phyloP scores from a whole-genome alignment of 37 sponge, comb jelly and placozoan genomes.

The Crambe crambe region DNA sequence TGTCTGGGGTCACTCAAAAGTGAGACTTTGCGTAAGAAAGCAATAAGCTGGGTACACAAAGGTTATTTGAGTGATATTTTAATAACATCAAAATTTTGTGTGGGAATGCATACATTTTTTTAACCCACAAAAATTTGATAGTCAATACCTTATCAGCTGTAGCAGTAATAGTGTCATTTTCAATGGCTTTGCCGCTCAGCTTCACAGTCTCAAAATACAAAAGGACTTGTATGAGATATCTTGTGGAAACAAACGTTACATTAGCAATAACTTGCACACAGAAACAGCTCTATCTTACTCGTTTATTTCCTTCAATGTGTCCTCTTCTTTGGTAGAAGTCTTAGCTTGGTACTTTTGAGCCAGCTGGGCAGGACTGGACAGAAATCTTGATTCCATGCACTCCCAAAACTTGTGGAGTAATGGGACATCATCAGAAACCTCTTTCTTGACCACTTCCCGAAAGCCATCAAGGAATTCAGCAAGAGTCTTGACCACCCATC shows the following conservation, averaged over 20 bases:
- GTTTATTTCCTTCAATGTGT: background rate
- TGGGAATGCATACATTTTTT: background rate
- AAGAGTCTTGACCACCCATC: background rate
- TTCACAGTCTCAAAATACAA: slow-evolving; percentile 29
- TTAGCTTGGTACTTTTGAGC: too few relatives aligned
- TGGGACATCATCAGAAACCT: background rate
- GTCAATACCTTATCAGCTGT: background rate
- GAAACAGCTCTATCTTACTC: background rate
- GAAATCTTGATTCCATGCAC: background rate
- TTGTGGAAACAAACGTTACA: background rate
- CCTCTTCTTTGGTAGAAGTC: too few relatives aligned
- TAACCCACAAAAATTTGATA: background rate
- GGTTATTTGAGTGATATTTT: background rate
- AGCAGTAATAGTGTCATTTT: background rate
- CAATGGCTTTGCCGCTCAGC: background rate
- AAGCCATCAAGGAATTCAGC: background rate
- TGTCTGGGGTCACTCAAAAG: slow-evolving; percentile 29
- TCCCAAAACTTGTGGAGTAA: background rate
- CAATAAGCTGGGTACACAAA: slow-evolving; percentile 25
- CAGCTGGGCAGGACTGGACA: slow-evolving; percentile 7
- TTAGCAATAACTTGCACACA: background rate
- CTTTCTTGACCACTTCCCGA: background rate
- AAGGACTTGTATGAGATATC: slow-evolving; percentile 38
- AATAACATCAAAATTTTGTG: too few relatives aligned
- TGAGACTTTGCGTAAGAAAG: slow-evolving; percentile 36